Percentiles rank a stretch among this genome's conserved stretches.
Evolutionary conservation across 1,140 invertebrate genomes (phyloP).

Genomic region (Ganaspis sp.): DNA sequence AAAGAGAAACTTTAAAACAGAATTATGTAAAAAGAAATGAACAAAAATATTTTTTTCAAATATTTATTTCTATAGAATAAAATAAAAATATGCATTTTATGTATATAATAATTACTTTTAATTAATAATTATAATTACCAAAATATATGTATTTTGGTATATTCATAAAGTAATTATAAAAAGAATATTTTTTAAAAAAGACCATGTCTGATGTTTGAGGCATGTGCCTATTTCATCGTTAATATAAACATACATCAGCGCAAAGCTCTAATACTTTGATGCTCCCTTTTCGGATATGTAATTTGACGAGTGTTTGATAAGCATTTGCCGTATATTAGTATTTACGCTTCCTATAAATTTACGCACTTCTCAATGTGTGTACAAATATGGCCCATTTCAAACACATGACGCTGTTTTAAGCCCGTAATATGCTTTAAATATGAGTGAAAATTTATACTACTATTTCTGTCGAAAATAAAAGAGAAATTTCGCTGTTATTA

Average conservation of each 20-base stretch:
- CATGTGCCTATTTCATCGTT: neutral
- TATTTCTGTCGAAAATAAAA: too few species aligned
- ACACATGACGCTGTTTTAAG: neutral
- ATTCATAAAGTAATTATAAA: too few species aligned
- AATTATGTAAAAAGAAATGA: too few species aligned
- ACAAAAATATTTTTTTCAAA: too few species aligned
- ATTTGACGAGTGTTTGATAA: neutral
- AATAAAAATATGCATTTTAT: too few species aligned
- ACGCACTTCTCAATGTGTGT: neutral
- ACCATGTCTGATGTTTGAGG: neutral
- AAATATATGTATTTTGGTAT: neutral
- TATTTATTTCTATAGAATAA: too few species aligned
- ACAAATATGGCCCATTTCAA: neutral
- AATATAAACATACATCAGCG: neutral
- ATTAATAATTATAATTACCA: too few species aligned
- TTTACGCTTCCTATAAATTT: neutral
- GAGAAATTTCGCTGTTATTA: too few species aligned
- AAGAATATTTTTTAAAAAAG: too few species aligned
- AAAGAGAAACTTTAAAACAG: too few species aligned
- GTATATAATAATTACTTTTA: too few species aligned
- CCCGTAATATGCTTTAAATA: neutral
- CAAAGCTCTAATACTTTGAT: neutral
- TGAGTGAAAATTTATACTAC: neutral
- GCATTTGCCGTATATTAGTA: neutral
- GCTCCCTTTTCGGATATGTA: neutral